Percentiles rank a stretch among this genome's conserved stretches.
These are phyloP conservation scores for Bradypodion ventrale DNA, from an alignment of 2,797 vertebrate genomes.

Conservation along the genomic window DNA sequence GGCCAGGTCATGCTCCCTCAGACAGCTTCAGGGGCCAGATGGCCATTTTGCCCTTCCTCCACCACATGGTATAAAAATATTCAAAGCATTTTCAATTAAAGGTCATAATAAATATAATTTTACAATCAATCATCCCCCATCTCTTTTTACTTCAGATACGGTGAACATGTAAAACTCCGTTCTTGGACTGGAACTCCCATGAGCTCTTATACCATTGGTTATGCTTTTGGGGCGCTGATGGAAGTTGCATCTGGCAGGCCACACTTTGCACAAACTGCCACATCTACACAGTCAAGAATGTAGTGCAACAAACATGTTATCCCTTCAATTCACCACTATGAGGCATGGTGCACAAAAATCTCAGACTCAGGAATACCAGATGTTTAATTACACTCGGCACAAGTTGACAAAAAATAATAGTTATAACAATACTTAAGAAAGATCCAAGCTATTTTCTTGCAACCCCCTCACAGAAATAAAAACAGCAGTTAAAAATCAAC, in stretches of 20 bases:
- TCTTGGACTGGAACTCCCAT: not conserved
- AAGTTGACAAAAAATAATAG: not conserved
- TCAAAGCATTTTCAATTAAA: no score
- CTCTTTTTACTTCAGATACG: not conserved
- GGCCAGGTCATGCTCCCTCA: no score
- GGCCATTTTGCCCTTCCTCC: no score
- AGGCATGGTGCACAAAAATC: slow-evolving; percentile 3
- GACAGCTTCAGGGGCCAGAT: no score
- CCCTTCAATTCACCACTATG: not conserved
- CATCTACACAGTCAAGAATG: not conserved
- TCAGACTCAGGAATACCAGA: not conserved
- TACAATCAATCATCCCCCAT: no score
- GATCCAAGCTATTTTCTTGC: not conserved
- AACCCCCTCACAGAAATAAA: no score
- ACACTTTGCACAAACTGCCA: not conserved
- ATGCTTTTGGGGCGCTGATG: not conserved
- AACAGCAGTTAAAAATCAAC: no score
- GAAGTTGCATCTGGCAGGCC: not conserved
- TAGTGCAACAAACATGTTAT: not conserved
- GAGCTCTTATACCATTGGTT: not conserved
- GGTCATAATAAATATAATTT: no score
- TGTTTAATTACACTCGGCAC: not conserved
- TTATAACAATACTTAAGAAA: not conserved
- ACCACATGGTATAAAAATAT: no score
- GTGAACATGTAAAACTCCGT: not conserved